Conservation (phyloP, 2,113 vertebrate genomes). For the Tetrax tetrax region DNA sequence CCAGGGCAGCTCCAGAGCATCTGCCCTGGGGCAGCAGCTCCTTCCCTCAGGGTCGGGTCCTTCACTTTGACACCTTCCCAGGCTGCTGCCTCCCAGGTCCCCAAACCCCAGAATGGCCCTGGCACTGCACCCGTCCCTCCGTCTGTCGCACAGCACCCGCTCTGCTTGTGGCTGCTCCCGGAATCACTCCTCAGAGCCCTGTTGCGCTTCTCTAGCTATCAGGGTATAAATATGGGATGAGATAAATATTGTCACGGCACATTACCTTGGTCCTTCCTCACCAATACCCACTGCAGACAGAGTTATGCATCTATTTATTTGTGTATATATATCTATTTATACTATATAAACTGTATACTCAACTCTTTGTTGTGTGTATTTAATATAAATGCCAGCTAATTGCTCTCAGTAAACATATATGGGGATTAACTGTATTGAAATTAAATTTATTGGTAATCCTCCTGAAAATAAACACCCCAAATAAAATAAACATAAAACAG, state of each 20-base stretch:
- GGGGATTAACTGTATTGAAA: conserved; percentile 45
- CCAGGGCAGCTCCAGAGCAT: not conserved
- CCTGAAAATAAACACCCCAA: conserved; percentile 35
- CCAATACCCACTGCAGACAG: conserved; percentile 24
- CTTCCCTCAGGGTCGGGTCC: not conserved
- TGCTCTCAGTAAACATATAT: conserved; percentile 46
- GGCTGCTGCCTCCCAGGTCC: not conserved
- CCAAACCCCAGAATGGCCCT: accelerated
- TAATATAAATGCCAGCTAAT: conserved; percentile 45
- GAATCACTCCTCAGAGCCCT: not conserved
- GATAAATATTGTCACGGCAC: conserved; percentile 65
- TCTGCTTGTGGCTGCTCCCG: not conserved
- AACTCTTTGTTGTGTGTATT: conserved; percentile 24
- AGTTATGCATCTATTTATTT: conserved; percentile 63
- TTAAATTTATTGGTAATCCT: conserved; percentile 28
- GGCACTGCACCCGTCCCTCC: not conserved
- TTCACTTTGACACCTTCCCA: not conserved
- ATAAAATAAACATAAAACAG: conserved; percentile 25
- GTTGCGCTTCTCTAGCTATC: not conserved
- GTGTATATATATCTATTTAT: conserved; percentile 58
- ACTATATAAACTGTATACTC: conserved; percentile 44
- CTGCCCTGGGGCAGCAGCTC: not conserved
- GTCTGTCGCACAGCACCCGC: accelerated
- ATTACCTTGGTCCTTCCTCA: conserved; percentile 63
- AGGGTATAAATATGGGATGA: conserved; percentile 27